phyloP scores from a whole-genome alignment of 1,140 invertebrate genomes.

The Branchinecta lindahli region DNA sequence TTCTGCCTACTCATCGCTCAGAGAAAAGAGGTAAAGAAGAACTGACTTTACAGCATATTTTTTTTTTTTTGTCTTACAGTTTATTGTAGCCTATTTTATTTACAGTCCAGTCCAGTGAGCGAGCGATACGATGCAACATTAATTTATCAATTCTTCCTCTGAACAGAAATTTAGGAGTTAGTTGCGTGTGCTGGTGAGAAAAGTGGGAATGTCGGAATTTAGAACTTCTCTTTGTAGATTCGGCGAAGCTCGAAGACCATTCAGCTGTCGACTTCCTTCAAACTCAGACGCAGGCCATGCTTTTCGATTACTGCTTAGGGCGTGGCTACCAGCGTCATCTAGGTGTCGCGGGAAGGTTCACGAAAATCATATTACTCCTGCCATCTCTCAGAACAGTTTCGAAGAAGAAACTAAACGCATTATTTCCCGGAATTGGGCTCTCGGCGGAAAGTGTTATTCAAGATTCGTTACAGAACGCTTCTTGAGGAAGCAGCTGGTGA shows the following conservation, averaged over 20 bases:
- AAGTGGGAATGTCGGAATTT: too few species aligned
- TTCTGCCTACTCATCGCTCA: too few species aligned
- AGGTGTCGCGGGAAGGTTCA: slow-evolving; percentile 40
- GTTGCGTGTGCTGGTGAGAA: too few species aligned
- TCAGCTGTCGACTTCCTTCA: slow-evolving; percentile 49
- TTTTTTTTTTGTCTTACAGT: too few species aligned
- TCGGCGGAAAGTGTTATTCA: too few species aligned
- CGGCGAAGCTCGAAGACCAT: slow-evolving; percentile 42
- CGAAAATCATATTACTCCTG: slow-evolving; percentile 49
- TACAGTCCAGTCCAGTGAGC: too few species aligned
- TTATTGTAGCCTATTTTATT: too few species aligned
- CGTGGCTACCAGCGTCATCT: slow-evolving; percentile 29
- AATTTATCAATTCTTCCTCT: neutral
- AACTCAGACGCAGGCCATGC: slow-evolving; percentile 56
- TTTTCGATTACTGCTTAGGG: slow-evolving; percentile 44
- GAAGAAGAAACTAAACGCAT: slow-evolving; percentile 38
- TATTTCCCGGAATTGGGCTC: neutral
- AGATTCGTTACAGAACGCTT: too few species aligned
- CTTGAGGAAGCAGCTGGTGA: too few species aligned
- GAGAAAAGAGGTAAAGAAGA: too few species aligned
- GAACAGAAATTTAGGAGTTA: neutral
- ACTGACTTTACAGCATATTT: too few species aligned
- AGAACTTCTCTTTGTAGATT: slow-evolving; percentile 36
- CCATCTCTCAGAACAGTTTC: slow-evolving; percentile 41
- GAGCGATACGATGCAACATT: too few species aligned